phyloP scores from a whole-genome alignment of 2,113 vertebrate genomes.

The Leptosomus discolor region DNA sequence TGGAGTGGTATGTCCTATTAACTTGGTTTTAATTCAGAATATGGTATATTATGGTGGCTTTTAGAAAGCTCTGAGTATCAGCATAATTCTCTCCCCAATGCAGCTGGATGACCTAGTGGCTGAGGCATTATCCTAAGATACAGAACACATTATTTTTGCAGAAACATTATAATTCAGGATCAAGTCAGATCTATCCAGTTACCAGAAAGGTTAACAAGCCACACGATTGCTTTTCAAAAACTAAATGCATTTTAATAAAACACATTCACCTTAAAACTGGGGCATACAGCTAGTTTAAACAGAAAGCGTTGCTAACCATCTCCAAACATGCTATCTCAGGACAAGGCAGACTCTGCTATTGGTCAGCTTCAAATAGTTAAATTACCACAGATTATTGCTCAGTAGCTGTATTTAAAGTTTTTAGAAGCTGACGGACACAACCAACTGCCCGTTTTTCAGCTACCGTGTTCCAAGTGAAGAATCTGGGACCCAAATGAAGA shows the following conservation, averaged over 20 bases:
- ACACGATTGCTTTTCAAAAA: not conserved
- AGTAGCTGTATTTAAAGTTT: not conserved
- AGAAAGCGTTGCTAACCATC: not conserved
- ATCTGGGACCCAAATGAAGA: not conserved
- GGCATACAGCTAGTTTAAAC: not conserved
- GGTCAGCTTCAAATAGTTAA: not conserved
- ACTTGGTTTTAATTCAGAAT: not conserved
- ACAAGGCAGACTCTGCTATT: not conserved
- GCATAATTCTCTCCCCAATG: rapidly evolving
- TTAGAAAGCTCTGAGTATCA: not conserved
- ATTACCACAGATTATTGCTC: not conserved
- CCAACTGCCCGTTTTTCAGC: not conserved
- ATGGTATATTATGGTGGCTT: not conserved
- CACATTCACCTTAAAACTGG: not conserved
- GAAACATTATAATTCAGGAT: not conserved
- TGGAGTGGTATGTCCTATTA: not conserved
- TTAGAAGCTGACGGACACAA: not conserved
- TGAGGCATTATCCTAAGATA: not conserved
- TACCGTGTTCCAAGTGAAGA: not conserved
- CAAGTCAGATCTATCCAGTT: not conserved
- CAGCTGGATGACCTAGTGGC: not conserved
- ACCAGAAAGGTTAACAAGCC: not conserved
- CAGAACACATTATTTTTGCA: not conserved
- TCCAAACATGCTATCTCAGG: not conserved
- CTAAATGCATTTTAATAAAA: not conserved